Percentiles rank a stretch among this genome's conserved stretches.
phyloP scores from a whole-genome alignment of 2,113 vertebrate genomes.

The Ammodramus savannarum region DNA sequence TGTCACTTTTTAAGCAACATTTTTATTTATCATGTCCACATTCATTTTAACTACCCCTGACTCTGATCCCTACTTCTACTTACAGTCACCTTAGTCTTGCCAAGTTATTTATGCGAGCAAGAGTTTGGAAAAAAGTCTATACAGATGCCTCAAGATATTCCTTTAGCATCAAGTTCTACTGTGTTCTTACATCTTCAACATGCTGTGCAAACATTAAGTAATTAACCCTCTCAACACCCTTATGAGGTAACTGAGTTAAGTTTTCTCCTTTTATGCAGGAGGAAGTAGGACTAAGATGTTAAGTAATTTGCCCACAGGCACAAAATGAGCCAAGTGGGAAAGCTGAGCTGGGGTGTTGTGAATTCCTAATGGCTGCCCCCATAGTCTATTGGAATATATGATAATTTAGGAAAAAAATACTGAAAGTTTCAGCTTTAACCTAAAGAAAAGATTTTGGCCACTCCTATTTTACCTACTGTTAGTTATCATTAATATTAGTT shows the following conservation, averaged over 20 bases:
- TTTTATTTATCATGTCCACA: not conserved
- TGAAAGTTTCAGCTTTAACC: not conserved
- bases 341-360: not conserved
- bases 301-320: constrained; percentile 24
- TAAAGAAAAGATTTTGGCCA: not conserved
- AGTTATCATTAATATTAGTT: not conserved
- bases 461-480: not conserved
- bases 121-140: not conserved
- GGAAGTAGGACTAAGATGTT: constrained; percentile 23
- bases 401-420: not conserved
- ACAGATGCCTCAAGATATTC: not conserved
- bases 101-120: not conserved
- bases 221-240: constrained; percentile 23
- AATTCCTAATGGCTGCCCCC: not conserved
- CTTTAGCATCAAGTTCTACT: not conserved
- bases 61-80: not conserved
- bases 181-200: not conserved
- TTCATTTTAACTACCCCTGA: not conserved
- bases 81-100: not conserved
- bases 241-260: constrained; percentile 7
- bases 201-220: not conserved
- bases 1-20: not conserved
- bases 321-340: constrained; percentile 23
- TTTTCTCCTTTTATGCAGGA: constrained; percentile 19
- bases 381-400: not conserved